Conservation (phyloP, 2,888 invertebrate species). For the Tetranychus truncatus region DNA sequence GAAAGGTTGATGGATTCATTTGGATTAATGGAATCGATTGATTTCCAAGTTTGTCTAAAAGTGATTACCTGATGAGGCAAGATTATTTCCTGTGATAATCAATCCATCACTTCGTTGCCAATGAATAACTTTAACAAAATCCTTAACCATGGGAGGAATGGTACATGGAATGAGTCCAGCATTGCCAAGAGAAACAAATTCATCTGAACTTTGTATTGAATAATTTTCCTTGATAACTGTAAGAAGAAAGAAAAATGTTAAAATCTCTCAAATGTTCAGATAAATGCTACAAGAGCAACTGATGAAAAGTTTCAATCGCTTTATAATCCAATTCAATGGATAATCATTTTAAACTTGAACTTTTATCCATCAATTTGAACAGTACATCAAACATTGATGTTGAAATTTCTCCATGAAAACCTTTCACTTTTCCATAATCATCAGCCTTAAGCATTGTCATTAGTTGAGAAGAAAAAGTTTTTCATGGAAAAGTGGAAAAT, state of each 20-base stretch:
- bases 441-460: no score
- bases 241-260: neutral
- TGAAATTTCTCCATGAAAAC: no score
- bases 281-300: no score
- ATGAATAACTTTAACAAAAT: slow-evolving; percentile 27
- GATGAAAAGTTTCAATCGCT: no score
- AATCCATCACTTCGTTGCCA: slow-evolving; percentile 26
- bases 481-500: no score
- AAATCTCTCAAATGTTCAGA: no score
- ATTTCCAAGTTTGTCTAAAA: neutral
- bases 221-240: slow-evolving; percentile 28
- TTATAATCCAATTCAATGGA: no score
- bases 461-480: no score
- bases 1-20: neutral
- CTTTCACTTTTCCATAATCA: no score
- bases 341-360: no score
- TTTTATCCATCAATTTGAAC: no score
- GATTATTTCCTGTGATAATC: slow-evolving; percentile 18
- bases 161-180: slow-evolving; percentile 34
- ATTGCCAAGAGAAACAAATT: slow-evolving; percentile 31
- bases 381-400: no score
- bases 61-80: slow-evolving; percentile 2
- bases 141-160: slow-evolving; percentile 28
- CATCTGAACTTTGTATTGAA: slow-evolving; percentile 31
- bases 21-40: neutral